phyloP scores from a whole-genome alignment of 2,888 invertebrate species.

The Thalpophila matura region DNA sequence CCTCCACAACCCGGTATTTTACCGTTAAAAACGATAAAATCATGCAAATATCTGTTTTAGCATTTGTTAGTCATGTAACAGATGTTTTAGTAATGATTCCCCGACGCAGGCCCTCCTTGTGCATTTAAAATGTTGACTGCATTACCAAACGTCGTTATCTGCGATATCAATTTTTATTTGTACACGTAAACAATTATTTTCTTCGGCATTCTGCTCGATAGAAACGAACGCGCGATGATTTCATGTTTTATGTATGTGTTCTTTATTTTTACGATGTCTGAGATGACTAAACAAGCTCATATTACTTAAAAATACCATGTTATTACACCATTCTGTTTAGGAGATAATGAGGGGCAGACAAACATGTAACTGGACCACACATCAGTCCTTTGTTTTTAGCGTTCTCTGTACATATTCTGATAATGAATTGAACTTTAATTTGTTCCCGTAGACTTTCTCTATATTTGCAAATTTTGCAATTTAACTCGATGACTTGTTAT shows the following conservation, averaged over 20 bases:
- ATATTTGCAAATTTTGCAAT: neutral
- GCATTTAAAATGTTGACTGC: conserved; percentile 54
- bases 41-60: conserved; percentile 50
- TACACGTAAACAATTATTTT: conserved; percentile 42
- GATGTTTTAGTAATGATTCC: conserved; percentile 68
- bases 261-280: conserved; percentile 6
- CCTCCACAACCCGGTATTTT: conserved; percentile 28
- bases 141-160: conserved; percentile 51
- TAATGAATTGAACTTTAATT: neutral
- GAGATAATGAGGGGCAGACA: neutral
- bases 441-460: neutral
- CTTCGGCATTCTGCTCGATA: neutral
- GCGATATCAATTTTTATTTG: conserved; percentile 37
- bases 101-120: conserved; percentile 50
- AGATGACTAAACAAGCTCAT: neutral
- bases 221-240: conserved; percentile 9
- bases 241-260: conserved; percentile 7
- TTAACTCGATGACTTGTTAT: neutral
- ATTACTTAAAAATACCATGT: neutral
- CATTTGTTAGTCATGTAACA: conserved; percentile 65
- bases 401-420: conserved; percentile 4
- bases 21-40: conserved; percentile 48
- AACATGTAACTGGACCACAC: neutral
- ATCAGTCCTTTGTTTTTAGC: conserved; percentile 9
- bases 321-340: conserved; percentile 2